Evolutionary conservation across 2,888 invertebrate genomes (phyloP).

Genomic region (Operophtera brumata): DNA sequence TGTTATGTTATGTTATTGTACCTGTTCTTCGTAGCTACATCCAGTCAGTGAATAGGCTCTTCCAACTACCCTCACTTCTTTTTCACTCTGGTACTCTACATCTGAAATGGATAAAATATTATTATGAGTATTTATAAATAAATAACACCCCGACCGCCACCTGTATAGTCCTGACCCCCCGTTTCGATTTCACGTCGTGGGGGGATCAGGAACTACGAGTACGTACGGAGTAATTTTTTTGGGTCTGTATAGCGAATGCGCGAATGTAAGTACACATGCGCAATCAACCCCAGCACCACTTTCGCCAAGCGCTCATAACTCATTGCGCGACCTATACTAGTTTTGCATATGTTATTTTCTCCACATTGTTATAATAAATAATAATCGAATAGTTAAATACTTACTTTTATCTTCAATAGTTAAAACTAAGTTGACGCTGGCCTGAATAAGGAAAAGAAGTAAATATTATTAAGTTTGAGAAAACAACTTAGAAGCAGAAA

Average conservation of each 20-base stretch:
- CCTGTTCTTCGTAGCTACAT: slow-evolving; percentile 29
- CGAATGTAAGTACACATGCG: too few species aligned
- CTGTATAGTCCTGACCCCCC: too few species aligned
- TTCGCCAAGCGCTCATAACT: too few species aligned
- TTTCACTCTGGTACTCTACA: slow-evolving; percentile 16
- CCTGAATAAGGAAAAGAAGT: slow-evolving; percentile 8
- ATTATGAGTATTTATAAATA: neutral
- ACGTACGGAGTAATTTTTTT: too few species aligned
- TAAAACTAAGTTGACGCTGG: slow-evolving; percentile 8
- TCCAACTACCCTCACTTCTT: slow-evolving; percentile 23
- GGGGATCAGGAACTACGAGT: too few species aligned
- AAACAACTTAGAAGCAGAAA: too few species aligned
- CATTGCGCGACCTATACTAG: too few species aligned
- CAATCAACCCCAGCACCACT: too few species aligned
- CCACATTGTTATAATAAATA: too few species aligned
- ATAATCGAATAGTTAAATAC: neutral
- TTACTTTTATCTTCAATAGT: slow-evolving; percentile 14
- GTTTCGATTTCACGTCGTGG: too few species aligned
- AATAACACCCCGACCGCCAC: neutral
- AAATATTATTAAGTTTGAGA: neutral
- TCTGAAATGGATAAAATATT: slow-evolving; percentile 13
- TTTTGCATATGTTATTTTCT: too few species aligned
- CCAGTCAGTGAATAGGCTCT: slow-evolving; percentile 29
- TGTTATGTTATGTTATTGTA: neutral
- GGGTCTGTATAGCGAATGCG: too few species aligned